phyloP scores from a whole-genome alignment of 2,797 vertebrate genomes.

The Clarias laeviceps region DNA sequence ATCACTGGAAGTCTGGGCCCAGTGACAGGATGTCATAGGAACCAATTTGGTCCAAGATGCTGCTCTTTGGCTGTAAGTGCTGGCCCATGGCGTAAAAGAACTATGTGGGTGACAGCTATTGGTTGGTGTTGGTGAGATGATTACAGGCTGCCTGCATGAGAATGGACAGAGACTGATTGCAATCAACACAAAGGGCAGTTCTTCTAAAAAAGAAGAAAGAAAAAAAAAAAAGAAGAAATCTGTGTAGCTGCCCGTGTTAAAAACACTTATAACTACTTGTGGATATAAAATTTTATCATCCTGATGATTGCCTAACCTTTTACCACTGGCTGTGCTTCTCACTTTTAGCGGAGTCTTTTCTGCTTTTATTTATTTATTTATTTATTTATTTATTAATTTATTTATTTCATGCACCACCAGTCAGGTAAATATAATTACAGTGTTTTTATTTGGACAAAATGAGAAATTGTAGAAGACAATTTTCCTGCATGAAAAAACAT shows the following conservation, averaged over 20 bases:
- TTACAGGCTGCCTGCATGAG: slow-evolving; percentile 39
- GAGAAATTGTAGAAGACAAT: no score
- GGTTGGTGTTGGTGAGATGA: slow-evolving; percentile 44
- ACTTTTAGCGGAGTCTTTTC: neutral
- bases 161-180: slow-evolving; percentile 47
- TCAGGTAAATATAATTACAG: slow-evolving; percentile 10
- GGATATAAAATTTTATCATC: neutral
- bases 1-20: slow-evolving; percentile 10
- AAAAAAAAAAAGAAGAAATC: slow-evolving; percentile 11
- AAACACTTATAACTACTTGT: neutral
- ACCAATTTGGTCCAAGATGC: slow-evolving; percentile 30
- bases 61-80: slow-evolving; percentile 31
- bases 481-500: neutral
- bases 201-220: slow-evolving; percentile 12
- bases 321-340: neutral
- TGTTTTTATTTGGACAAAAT: neutral
- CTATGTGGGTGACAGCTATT: slow-evolving; percentile 41
- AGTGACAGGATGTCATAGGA: slow-evolving; percentile 23
- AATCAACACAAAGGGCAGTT: slow-evolving; percentile 44
- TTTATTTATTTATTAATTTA: neutral
- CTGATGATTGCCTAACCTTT: neutral
- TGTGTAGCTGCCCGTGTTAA: neutral
- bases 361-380: no score
- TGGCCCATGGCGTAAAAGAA: slow-evolving; percentile 34
- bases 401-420: neutral